These are phyloP conservation scores for Baryphthengus martii DNA, from an alignment of 2,113 vertebrate genomes.

Conservation along the genomic window DNA sequence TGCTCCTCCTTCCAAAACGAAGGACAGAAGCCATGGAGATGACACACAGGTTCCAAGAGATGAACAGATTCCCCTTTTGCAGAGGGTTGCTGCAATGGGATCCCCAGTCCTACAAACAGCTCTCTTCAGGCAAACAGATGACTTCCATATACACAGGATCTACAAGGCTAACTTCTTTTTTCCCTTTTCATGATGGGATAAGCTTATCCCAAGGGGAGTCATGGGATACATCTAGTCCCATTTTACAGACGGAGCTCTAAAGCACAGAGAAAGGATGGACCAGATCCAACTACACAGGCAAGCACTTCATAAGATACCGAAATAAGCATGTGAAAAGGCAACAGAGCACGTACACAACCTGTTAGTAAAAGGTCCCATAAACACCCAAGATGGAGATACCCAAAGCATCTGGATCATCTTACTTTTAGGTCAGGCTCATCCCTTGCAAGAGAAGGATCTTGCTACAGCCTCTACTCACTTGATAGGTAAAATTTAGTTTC, in stretches of 20 bases:
- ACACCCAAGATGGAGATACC: not conserved
- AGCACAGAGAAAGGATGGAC: not conserved
- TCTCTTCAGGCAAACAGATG: not conserved
- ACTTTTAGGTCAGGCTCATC: not conserved
- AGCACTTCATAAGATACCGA: not conserved
- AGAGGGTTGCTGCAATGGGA: not conserved
- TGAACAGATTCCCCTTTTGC: not conserved
- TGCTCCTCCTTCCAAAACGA: not conserved
- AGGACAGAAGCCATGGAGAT: not conserved
- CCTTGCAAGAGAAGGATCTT: not conserved
- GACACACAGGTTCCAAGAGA: not conserved
- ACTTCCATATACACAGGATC: accelerated
- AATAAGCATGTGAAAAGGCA: conserved; percentile 1
- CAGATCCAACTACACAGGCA: not conserved
- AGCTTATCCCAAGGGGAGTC: not conserved
- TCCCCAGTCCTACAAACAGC: not conserved
- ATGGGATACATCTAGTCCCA: not conserved
- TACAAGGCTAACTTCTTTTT: not conserved
- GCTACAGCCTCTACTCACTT: not conserved
- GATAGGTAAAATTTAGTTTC: not conserved
- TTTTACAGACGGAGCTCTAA: not conserved
- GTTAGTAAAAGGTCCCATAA: not conserved
- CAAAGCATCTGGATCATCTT: not conserved
- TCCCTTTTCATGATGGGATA: not conserved
- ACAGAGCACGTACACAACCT: not conserved